A percentile compares a stretch with the other conserved stretches of the same genome.
Evolutionary conservation across 1,140 invertebrate species (phyloP).

Genomic region (Drosophila dunni): DNA sequence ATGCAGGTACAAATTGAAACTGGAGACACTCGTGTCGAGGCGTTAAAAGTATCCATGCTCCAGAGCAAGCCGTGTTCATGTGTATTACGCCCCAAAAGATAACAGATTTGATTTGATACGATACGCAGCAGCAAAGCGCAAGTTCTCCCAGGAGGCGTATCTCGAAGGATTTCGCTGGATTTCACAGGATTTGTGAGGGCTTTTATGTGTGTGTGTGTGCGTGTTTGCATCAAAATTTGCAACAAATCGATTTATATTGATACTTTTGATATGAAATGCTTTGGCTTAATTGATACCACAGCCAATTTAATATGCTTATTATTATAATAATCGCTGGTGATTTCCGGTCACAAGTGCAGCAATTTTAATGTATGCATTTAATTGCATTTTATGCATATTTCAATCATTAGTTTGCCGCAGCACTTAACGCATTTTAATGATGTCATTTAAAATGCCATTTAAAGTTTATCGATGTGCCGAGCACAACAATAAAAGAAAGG

Average conservation of each 20-base stretch:
- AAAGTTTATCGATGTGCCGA: conserved; percentile 48
- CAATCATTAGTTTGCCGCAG: neutral
- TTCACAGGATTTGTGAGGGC: conserved; percentile 24
- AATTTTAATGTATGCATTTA: conserved; percentile 14
- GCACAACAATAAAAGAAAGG: conserved; percentile 23
- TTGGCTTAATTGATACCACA: conserved; percentile 24
- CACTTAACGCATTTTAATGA: conserved; percentile 64
- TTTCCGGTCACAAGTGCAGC: conserved; percentile 9
- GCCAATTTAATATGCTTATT: conserved; percentile 5
- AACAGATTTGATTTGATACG: conserved; percentile 52
- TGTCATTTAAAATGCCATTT: conserved; percentile 49
- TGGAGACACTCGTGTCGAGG: conserved; percentile 61
- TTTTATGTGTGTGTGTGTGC: conserved; percentile 51
- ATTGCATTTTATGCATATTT: conserved; percentile 8
- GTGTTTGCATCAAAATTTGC: conserved; percentile 49
- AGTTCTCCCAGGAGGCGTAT: conserved; percentile 48
- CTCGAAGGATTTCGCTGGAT: conserved; percentile 38
- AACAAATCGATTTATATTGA: conserved; percentile 60
- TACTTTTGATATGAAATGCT: conserved; percentile 49
- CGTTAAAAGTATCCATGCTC: conserved; percentile 40
- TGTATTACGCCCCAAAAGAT: conserved; percentile 32
- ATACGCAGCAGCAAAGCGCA: conserved; percentile 31
- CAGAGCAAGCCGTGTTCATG: neutral
- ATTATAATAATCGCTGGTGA: conserved; percentile 20
- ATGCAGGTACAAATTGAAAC: conserved; percentile 40